Evolutionary conservation across 2,888 invertebrate genomes (phyloP).

Genomic region (Zygaena filipendulae): DNA sequence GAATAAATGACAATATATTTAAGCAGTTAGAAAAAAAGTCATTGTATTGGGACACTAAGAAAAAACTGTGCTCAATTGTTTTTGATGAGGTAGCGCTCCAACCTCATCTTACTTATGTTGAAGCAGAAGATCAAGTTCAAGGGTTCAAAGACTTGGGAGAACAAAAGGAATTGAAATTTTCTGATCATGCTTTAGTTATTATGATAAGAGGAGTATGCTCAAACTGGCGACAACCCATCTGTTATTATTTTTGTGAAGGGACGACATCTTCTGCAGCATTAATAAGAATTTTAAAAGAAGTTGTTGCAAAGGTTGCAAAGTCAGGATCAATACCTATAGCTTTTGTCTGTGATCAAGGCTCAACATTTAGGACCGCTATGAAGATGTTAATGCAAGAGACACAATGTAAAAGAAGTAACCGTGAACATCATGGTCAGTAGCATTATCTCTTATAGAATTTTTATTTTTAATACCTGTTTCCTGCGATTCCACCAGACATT

Average conservation of each 20-base stretch:
- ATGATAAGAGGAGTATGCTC: slow-evolving; percentile 10
- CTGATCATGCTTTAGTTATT: slow-evolving; percentile 11
- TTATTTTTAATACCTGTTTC: too few relatives aligned
- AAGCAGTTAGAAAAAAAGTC: too few relatives aligned
- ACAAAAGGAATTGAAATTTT: too few relatives aligned
- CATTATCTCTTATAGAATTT: too few relatives aligned
- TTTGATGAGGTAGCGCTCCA: too few relatives aligned
- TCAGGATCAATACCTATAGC: slow-evolving; percentile 15
- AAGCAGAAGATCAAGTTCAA: slow-evolving; percentile 3
- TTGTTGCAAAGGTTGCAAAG: slow-evolving; percentile 11
- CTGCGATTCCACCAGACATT: too few relatives aligned
- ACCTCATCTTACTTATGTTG: slow-evolving; percentile 6
- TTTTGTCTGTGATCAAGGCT: slow-evolving; percentile 18
- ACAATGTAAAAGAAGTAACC: too few relatives aligned
- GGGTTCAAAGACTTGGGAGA: too few relatives aligned
- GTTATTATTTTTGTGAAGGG: slow-evolving; percentile 7
- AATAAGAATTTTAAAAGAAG: slow-evolving; percentile 16
- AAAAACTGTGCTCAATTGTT: too few relatives aligned
- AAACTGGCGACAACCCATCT: slow-evolving; percentile 6
- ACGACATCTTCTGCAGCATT: slow-evolving; percentile 7
- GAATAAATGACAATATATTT: too few relatives aligned
- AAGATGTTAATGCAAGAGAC: slow-evolving; percentile 11
- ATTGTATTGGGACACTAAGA: too few relatives aligned
- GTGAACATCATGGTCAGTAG: too few relatives aligned
- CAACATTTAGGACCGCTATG: slow-evolving; percentile 17